Percentiles rank a stretch among this genome's conserved stretches.
Evolutionary conservation across 2,888 invertebrate species (phyloP).

Genomic region (Harpalus rufipes): DNA sequence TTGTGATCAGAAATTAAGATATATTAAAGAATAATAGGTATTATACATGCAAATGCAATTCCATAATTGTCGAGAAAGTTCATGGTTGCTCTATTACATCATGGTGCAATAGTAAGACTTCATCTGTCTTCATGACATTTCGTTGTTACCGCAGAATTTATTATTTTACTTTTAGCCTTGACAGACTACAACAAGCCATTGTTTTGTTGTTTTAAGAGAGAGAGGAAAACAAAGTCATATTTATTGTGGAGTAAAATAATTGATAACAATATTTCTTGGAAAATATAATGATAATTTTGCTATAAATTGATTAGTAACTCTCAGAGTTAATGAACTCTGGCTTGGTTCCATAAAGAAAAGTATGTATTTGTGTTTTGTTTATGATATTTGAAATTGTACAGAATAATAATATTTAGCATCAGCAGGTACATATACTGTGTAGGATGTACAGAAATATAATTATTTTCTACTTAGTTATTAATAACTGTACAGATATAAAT

Average conservation of each 20-base stretch:
- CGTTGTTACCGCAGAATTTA: conserved; percentile 27
- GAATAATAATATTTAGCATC: background rate
- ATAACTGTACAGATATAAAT: conserved; percentile 15
- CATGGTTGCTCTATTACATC: conserved; percentile 57
- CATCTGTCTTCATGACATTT: conserved; percentile 50
- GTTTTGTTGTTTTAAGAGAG: conserved; percentile 33
- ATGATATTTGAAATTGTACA: background rate
- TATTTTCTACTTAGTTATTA: conserved; percentile 16
- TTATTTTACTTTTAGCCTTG: conserved; percentile 29
- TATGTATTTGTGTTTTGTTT: too few species aligned
- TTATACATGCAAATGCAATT: conserved; percentile 24
- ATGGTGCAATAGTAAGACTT: conserved; percentile 48
- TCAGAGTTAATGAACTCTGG: conserved; percentile 13
- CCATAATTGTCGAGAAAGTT: conserved; percentile 60
- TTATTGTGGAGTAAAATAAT: conserved; percentile 22
- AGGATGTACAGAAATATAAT: conserved; percentile 7
- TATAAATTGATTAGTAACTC: conserved; percentile 8
- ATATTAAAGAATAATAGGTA: conserved; percentile 31
- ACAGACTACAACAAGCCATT: conserved; percentile 19
- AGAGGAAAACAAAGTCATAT: conserved; percentile 15
- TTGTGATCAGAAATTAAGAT: background rate
- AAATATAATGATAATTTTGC: conserved; percentile 23
- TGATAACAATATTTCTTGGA: conserved; percentile 35
- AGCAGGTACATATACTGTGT: background rate
- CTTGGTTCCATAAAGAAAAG: conserved; percentile 4